A percentile compares a stretch with the other conserved stretches of the same genome.
These are phyloP conservation scores for Fratercula arctica DNA, from an alignment of 2,797 vertebrate species.

Conservation along the genomic window DNA sequence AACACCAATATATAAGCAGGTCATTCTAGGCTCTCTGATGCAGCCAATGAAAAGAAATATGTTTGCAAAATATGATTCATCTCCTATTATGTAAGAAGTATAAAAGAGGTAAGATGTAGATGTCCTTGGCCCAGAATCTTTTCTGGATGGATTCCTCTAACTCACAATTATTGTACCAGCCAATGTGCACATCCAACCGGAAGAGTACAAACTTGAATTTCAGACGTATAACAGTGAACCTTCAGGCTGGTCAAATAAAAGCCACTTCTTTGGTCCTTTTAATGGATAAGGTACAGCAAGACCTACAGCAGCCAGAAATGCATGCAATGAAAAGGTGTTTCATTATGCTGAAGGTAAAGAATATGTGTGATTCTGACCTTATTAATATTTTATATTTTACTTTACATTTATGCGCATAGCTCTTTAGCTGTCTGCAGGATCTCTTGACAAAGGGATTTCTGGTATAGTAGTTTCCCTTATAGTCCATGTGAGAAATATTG, in stretches of 20 bases:
- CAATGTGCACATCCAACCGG: neutral
- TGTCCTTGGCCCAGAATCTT: neutral
- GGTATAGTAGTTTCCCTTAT: neutral
- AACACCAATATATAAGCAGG: neutral
- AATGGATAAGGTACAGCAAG: neutral
- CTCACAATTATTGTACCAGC: neutral
- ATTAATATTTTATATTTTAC: neutral
- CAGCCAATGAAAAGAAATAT: neutral
- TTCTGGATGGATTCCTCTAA: neutral
- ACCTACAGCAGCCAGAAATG: neutral
- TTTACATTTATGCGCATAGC: neutral
- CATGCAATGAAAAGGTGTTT: neutral
- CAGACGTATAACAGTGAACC: neutral
- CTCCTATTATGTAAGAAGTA: neutral
- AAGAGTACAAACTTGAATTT: neutral
- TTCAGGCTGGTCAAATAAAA: neutral
- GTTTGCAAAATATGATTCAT: neutral
- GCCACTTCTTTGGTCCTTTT: neutral
- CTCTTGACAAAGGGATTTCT: neutral
- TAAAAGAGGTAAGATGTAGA: neutral
- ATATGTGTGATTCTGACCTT: neutral
- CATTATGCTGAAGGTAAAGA: neutral
- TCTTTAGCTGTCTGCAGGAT: neutral
- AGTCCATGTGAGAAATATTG: neutral
- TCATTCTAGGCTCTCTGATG: neutral